Conservation (phyloP, 2,888 invertebrate species). For the Poecilus cupreus region DNA sequence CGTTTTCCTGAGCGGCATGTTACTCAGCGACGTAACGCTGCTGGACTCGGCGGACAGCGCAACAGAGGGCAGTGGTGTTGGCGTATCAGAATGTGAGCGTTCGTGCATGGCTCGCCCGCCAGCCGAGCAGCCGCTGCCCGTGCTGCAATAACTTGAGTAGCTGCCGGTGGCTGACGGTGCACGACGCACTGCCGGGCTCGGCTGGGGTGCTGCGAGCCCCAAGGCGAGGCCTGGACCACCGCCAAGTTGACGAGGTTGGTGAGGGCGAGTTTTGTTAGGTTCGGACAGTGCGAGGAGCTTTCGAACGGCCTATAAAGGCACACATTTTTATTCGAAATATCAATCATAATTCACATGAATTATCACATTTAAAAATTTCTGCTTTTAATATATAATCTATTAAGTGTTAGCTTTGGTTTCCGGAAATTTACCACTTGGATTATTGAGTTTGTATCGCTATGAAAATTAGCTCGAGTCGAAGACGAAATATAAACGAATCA, state of each 20-base stretch:
- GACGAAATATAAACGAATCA: too few species aligned
- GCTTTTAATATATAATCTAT: too few species aligned
- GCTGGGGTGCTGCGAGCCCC: constrained; percentile 77
- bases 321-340: too few species aligned
- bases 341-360: too few species aligned
- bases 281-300: constrained; percentile 95
- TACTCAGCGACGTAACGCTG: constrained; percentile 94
- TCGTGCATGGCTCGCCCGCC: constrained; percentile 84
- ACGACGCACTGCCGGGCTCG: constrained; percentile 78
- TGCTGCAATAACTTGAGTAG: constrained; percentile 75
- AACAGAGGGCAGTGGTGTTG: constrained; percentile 87
- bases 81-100: constrained; percentile 92
- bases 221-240: constrained; percentile 74
- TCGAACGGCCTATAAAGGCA: constrained; percentile 82
- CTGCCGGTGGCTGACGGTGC: constrained; percentile 74
- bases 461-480: too few species aligned
- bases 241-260: constrained; percentile 85
- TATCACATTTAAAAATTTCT: too few species aligned
- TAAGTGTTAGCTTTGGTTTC: too few species aligned
- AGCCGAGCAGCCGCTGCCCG: constrained; percentile 69
- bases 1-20: constrained; percentile 91
- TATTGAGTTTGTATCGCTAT: too few species aligned
- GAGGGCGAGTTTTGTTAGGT: constrained; percentile 90
- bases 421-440: too few species aligned
- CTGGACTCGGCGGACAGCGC: constrained; percentile 96